Evolutionary conservation across 1,140 invertebrate species (phyloP).

Genomic region (Halictus rubicundus): DNA sequence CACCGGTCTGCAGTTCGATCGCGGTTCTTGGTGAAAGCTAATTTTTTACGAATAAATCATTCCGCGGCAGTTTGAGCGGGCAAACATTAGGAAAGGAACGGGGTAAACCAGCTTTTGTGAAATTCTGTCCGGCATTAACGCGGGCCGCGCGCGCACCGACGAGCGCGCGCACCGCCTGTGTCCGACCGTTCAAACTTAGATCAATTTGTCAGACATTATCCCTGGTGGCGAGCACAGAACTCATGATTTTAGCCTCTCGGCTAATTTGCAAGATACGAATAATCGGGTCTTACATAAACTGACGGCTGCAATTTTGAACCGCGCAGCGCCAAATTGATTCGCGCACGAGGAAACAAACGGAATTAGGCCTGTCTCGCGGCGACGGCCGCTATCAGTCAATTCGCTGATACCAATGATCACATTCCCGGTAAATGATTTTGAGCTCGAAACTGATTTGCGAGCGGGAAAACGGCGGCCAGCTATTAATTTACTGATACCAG

Average conservation of each 20-base stretch:
- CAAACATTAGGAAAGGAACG: slow-evolving; percentile 23
- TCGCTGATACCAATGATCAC: too few species aligned
- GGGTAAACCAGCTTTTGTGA: not conserved
- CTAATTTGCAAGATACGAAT: not conserved
- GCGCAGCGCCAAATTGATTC: too few species aligned
- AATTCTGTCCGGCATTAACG: not conserved
- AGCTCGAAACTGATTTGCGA: not conserved
- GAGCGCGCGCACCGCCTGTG: too few species aligned
- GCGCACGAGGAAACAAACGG: too few species aligned
- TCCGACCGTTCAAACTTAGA: not conserved
- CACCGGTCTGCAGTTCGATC: slow-evolving; percentile 2
- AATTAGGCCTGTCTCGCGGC: too few species aligned
- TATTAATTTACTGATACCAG: too few species aligned
- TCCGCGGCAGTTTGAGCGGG: not conserved
- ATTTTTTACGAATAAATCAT: slow-evolving; percentile 19
- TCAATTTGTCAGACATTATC: slow-evolving; percentile 10
- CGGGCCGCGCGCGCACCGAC: too few species aligned
- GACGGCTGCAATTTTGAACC: not conserved
- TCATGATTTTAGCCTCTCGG: not conserved
- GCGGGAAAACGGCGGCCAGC: too few species aligned
- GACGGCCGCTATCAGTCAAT: too few species aligned
- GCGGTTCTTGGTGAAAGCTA: slow-evolving; percentile 36
- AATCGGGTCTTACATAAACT: not conserved
- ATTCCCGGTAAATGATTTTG: too few species aligned
- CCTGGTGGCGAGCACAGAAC: too few species aligned